A percentile compares a stretch with the other conserved stretches of the same genome.
These are phyloP conservation scores for Serrognathus titanus DNA, from an alignment of 2,888 invertebrate genomes.

Conservation along the genomic window DNA sequence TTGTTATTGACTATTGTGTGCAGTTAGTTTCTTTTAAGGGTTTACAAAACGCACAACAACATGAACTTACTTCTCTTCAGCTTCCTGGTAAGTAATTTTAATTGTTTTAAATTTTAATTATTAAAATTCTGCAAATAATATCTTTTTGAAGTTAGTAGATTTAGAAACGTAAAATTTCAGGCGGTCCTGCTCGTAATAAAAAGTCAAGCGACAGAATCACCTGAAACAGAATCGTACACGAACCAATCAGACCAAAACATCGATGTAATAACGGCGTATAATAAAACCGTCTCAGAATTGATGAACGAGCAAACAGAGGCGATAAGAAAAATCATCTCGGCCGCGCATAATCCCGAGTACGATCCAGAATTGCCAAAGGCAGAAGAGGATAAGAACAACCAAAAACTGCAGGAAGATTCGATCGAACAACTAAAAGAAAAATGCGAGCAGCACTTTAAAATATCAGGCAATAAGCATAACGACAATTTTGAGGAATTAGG, in stretches of 20 bases:
- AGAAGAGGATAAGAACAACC: constrained; percentile 4
- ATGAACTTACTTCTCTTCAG: no score
- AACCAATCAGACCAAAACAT: constrained; percentile 7
- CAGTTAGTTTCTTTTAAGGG: no score
- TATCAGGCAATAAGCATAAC: background rate
- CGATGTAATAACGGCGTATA: constrained; percentile 9
- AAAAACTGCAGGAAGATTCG: constrained; percentile 22
- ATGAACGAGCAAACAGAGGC: constrained; percentile 41
- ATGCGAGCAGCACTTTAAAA: constrained; percentile 33
- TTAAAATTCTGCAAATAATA: no score
- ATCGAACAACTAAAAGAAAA: constrained; percentile 36
- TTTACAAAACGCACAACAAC: no score
- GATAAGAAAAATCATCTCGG: constrained; percentile 40
- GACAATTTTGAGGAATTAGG: background rate
- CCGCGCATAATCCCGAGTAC: constrained; percentile 22
- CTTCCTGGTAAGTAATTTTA: no score
- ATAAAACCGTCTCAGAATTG: constrained; percentile 35
- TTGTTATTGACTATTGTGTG: background rate
- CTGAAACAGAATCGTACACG: background rate
- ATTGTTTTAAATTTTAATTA: no score
- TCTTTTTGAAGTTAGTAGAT: no score
- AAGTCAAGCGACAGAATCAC: no score
- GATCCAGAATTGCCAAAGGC: constrained; percentile 2
- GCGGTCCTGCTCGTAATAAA: no score
- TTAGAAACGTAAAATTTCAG: no score